Conservation (phyloP, 2,888 invertebrate species). For the Diaperis boleti region DNA sequence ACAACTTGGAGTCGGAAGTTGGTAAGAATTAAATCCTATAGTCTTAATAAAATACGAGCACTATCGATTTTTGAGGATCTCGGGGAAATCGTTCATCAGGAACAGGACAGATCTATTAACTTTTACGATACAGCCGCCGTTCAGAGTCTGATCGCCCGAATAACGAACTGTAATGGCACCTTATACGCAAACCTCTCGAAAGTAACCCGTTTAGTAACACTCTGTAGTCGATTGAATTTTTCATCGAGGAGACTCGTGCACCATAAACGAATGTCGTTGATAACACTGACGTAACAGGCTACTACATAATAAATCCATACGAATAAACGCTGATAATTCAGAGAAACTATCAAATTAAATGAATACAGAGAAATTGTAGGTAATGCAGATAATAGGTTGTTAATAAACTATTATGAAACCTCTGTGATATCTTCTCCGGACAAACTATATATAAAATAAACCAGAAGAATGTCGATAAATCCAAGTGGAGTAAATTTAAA, state of each 20-base stretch:
- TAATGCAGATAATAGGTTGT: no score
- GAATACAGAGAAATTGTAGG: no score
- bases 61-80: constrained; percentile 17
- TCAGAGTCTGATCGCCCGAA: constrained; percentile 22
- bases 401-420: no score
- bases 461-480: no score
- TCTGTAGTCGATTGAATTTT: not conserved
- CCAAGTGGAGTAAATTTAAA: no score
- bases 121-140: constrained; percentile 27
- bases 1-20: not conserved
- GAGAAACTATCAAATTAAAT: no score
- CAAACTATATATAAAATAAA: no score
- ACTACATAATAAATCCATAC: no score
- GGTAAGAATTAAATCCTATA: constrained; percentile 20
- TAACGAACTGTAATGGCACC: constrained; percentile 19
- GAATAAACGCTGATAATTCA: no score
- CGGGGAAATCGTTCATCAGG: constrained; percentile 29
- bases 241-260: not conserved
- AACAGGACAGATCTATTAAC: constrained; percentile 31
- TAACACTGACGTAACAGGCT: no score
- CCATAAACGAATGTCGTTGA: no score
- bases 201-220: constrained; percentile 6
- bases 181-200: constrained; percentile 21
- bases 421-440: no score
- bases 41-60: constrained; percentile 27